A percentile compares a stretch with the other conserved stretches of the same genome.
Conservation (phyloP, 2,113 vertebrate species). For the Tangachromis dhanisi region DNA sequence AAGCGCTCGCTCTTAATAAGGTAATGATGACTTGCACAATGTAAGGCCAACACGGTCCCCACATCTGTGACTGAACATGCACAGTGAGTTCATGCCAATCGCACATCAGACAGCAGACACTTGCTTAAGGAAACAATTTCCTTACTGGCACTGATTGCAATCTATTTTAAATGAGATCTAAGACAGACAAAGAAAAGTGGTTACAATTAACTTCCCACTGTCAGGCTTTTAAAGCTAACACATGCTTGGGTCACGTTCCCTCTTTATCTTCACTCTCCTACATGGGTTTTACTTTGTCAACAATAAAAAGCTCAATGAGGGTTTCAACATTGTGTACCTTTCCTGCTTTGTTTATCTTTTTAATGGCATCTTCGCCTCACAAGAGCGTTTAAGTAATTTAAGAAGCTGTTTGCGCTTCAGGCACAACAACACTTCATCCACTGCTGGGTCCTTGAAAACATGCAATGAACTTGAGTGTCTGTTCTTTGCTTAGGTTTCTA, state of each 20-base stretch:
- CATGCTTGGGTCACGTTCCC: neutral
- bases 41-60: neutral
- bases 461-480: neutral
- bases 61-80: neutral
- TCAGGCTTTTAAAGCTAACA: neutral
- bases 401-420: neutral
- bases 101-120: neutral
- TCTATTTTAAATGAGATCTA: neutral
- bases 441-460: neutral
- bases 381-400: neutral
- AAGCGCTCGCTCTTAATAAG: neutral
- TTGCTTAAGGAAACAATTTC: neutral
- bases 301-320: neutral
- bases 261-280: neutral
- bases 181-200: neutral
- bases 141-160: neutral
- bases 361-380: neutral
- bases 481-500: neutral
- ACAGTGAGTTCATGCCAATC: neutral
- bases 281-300: neutral
- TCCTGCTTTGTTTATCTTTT: neutral
- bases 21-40: neutral
- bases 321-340: neutral
- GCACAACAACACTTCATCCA: neutral
- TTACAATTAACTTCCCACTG: neutral